phyloP scores from a whole-genome alignment of 1,140 invertebrate genomes.

The Papilio glaucus region DNA sequence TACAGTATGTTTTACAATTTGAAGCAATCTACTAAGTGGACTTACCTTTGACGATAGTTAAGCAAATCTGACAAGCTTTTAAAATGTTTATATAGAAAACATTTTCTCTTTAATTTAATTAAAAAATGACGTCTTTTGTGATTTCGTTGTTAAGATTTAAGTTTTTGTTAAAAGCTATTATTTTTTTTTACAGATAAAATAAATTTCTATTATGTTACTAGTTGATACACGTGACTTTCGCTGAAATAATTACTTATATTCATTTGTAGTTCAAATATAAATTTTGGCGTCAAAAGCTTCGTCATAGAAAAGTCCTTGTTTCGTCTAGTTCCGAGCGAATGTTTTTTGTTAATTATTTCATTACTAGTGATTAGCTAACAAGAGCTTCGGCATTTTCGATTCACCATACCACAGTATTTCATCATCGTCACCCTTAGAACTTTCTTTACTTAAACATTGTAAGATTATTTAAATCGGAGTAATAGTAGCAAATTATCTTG shows the following conservation, averaged over 20 bases:
- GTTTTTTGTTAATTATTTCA: too few species aligned
- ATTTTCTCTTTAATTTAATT: constrained; percentile 1
- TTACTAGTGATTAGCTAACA: too few species aligned
- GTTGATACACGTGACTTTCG: not conserved
- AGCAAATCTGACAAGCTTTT: not conserved
- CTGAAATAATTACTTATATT: not conserved
- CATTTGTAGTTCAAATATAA: too few species aligned
- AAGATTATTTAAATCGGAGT: not conserved
- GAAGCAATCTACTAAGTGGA: constrained; percentile 5
- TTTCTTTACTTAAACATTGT: not conserved
- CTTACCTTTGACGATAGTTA: not conserved
- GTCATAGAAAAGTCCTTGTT: too few species aligned
- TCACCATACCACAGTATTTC: too few species aligned
- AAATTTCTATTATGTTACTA: not conserved
- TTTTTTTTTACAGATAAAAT: not conserved
- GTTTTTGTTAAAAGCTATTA: not conserved
- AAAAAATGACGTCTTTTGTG: not conserved
- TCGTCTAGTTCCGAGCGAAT: too few species aligned
- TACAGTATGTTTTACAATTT: not conserved
- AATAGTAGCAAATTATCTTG: not conserved
- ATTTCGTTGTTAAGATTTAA: too few species aligned
- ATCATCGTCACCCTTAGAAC: not conserved
- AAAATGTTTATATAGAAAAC: not conserved
- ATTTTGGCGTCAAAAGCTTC: too few species aligned
- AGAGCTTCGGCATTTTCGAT: too few species aligned